Conservation (phyloP, 2,113 vertebrate species). For the Rhea americana region DNA sequence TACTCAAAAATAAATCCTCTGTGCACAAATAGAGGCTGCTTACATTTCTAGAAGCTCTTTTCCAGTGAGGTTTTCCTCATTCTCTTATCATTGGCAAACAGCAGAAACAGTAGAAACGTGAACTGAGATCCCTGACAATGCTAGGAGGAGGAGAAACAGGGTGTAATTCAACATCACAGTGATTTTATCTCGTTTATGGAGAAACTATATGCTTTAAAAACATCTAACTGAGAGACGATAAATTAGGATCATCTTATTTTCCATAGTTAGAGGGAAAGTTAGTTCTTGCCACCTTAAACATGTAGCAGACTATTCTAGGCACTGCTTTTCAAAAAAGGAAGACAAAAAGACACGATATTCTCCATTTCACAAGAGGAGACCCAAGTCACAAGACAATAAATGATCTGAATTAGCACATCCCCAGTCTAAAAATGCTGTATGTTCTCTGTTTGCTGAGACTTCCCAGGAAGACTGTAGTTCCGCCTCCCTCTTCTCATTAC, state of each 20-base stretch:
- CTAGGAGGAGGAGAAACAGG: not conserved
- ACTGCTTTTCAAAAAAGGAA: not conserved
- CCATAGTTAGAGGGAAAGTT: not conserved
- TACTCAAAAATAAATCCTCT: not conserved
- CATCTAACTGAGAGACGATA: not conserved
- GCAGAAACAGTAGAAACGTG: not conserved
- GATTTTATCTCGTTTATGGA: not conserved
- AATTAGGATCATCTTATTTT: not conserved
- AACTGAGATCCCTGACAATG: not conserved
- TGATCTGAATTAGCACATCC: not conserved
- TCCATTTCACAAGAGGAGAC: not conserved
- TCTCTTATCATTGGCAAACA: not conserved
- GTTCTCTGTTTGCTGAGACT: not conserved
- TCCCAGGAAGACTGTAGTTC: not conserved
- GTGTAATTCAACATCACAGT: not conserved
- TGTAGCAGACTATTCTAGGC: not conserved
- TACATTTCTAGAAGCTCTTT: not conserved
- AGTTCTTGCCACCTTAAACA: not conserved
- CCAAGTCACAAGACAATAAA: not conserved
- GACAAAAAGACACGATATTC: not conserved
- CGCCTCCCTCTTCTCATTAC: not conserved
- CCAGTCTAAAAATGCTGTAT: not conserved
- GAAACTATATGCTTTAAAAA: not conserved
- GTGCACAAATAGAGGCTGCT: not conserved
- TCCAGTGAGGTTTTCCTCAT: not conserved